Conservation (phyloP, 2,113 vertebrate genomes). For the Stegastes partitus region DNA sequence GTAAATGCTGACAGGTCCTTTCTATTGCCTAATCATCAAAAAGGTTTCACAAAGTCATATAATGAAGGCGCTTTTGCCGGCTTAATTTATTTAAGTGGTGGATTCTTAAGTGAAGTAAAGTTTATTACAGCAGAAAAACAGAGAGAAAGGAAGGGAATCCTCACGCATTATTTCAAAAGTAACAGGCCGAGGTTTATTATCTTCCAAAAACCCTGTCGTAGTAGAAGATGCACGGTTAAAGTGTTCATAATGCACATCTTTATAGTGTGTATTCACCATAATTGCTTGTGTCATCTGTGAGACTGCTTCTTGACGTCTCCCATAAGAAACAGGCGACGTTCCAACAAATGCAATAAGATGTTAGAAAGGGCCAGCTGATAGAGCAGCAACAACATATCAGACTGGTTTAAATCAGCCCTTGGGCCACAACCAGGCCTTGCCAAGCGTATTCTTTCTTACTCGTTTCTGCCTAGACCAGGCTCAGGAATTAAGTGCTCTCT, state of each 20-base stretch:
- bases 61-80: slow-evolving; percentile 1
- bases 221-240: background rate
- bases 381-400: slow-evolving; percentile 10
- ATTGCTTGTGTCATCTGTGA: background rate
- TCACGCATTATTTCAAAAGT: background rate
- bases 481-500: slow-evolving; percentile 26
- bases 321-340: background rate
- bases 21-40: slow-evolving; percentile 49
- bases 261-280: background rate
- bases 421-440: slow-evolving; percentile 24
- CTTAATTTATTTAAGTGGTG: slow-evolving; percentile 24
- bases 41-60: slow-evolving; percentile 42
- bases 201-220: background rate
- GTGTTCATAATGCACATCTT: background rate
- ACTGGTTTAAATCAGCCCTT: slow-evolving; percentile 19
- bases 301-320: background rate
- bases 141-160: background rate
- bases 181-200: background rate
- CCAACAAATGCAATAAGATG: background rate
- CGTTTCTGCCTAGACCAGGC: slow-evolving; percentile 19
- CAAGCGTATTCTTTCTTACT: slow-evolving; percentile 3
- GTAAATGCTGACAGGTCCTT: slow-evolving; percentile 62
- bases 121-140: background rate
- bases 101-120: slow-evolving; percentile 1
- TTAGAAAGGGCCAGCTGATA: slow-evolving; percentile 8